Evolutionary conservation across 1,140 invertebrate species (phyloP), one percentile per base, ranked within the genome.

Genomic region (Drosophila varians): DNA sequence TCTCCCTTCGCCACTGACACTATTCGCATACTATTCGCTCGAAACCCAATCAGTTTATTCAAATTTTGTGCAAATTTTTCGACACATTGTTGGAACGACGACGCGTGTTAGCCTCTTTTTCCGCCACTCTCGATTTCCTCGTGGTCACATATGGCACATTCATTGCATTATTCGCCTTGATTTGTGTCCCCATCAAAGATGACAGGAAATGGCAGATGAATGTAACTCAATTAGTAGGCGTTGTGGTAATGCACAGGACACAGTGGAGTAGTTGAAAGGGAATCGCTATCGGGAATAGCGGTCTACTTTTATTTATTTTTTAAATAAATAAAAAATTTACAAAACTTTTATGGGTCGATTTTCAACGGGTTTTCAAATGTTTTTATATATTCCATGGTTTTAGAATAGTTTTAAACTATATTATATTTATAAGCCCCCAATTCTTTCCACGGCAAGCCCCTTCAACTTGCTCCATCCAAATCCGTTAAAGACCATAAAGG

Each of bases 41-140:
- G 42, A 66, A 62, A 87, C 74, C 48, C 82, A 87, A 87, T 87
- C 82, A 88, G 74, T 82, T 87, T 87, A 87, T 87, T 87, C 82
- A 87, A 87, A 87, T 87, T 70, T 55, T 82, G 82, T 87, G 82
- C 77, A 87, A 87, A 87, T 87, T 87, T 74, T 18, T 56, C 57
- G 51, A 31, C 28, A 76, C 80, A 86, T 76, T 86, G 71, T 69
- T 57, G 38, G 38, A 9, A 21, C 34, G 43, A n/a, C 18, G 9
- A 16, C 38, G 65, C 31, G 46, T 52, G 45, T 5, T 5, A 40
- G 9, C 2, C 0, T 21, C 42, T 21, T 9, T 8, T 3, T 28
- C 38, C 16, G 0, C 21, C n/a, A 42, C 26, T 11, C 54, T 47
- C 18, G 31, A 16, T 5, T 3, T 8, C 18, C 26, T 9, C 16